phyloP scores from a whole-genome alignment of 2,113 vertebrate species.

The Perca fluviatilis region DNA sequence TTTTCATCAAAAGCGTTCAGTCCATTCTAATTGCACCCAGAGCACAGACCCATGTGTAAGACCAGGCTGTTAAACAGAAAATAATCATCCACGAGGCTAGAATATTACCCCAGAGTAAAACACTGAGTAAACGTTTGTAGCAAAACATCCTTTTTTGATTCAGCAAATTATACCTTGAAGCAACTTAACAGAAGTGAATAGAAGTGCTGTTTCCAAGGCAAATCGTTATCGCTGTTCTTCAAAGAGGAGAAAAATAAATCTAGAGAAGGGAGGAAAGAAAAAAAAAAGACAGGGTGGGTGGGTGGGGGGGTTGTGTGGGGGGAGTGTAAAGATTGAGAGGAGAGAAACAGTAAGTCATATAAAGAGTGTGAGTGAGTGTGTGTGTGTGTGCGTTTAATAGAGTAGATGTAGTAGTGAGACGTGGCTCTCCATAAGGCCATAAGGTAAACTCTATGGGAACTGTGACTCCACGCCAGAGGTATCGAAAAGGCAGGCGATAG shows the following conservation, averaged over 20 bases:
- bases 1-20: slow-evolving; percentile 34
- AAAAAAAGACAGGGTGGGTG: not conserved
- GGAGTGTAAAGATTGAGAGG: slow-evolving; percentile 17
- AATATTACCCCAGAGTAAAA: slow-evolving; percentile 67
- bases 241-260: slow-evolving; percentile 65
- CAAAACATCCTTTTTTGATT: slow-evolving; percentile 65
- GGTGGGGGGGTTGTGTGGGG: not conserved
- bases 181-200: slow-evolving; percentile 52
- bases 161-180: slow-evolving; percentile 69
- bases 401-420: slow-evolving; percentile 49
- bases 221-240: slow-evolving; percentile 67
- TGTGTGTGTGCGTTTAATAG: slow-evolving; percentile 21
- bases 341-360: slow-evolving; percentile 35
- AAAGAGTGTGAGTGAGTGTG: slow-evolving; percentile 4
- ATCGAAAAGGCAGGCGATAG: slow-evolving; percentile 72
- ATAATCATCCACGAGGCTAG: slow-evolving; percentile 48
- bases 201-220: slow-evolving; percentile 61
- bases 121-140: slow-evolving; percentile 53
- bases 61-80: slow-evolving; percentile 60
- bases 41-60: slow-evolving; percentile 49
- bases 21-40: slow-evolving; percentile 60
- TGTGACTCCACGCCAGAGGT: slow-evolving; percentile 69
- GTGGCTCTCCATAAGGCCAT: slow-evolving; percentile 62
- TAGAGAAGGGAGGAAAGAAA: slow-evolving; percentile 19
- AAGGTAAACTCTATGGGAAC: slow-evolving; percentile 74